Evolutionary conservation across 2,113 vertebrate genomes (phyloP), one percentile per base, ranked within the genome.

Genomic region (Stictonetta naevosa): DNA sequence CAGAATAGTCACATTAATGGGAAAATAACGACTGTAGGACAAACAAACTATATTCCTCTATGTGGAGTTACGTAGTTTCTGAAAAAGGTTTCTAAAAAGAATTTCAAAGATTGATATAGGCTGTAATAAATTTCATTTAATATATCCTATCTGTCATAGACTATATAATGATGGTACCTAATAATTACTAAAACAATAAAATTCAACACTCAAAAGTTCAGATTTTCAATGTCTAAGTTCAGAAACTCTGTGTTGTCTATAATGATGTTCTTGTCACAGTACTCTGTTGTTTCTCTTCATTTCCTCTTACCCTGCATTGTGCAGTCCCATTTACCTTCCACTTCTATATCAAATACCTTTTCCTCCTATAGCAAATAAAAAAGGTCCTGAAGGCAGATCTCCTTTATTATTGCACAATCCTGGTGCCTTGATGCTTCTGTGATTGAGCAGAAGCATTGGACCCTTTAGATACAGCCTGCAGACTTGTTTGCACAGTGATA

Each of bases 341-440:
- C 6, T 66, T 16, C 3, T 53, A 4, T 13, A 53, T 36, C 26
- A 52, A 82, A 73, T 16, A 28, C 13, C 7, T 74, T 80, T 46
- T 12, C 21, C 10, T 55, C 4, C 22, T 52, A 16, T 72, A 40
- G 52, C 34, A 53, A 26, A 58, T 60, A 12, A 55, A 46, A 3
- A 79, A 50, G 58, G 13, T 42, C 21, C 31, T 42, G 38, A 21
- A 48, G 59, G 28, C 38, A 25, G 31, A 29, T 62, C 13, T 73
- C 9, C 25, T 20, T 78, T 59, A 17, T 20, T 50, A 28, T 33
- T 62, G 40, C 21, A 25, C 12, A n/a, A 20, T 40, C 67, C 25
- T 60, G 6, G 22, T 78, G 46, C 21, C 19, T 50, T 0, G 0
- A 33, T 62, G 18, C 13, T 48, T 67, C 3, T 2, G 1, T 68